phyloP scores from a whole-genome alignment of 2,113 vertebrate species.

The Centropristis striata region DNA sequence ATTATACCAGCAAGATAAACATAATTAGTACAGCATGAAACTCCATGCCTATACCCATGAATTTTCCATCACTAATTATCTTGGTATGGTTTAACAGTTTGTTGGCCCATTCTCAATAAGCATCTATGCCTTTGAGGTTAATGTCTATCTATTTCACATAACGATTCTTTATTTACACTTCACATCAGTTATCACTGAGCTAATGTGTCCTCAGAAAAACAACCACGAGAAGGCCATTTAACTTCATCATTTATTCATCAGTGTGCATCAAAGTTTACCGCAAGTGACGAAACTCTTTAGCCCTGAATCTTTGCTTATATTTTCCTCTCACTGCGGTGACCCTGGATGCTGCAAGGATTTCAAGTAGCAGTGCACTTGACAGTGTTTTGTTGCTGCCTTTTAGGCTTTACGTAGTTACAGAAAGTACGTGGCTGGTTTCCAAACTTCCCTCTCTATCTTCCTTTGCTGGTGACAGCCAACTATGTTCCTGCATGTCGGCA shows the following conservation, averaged over 20 bases:
- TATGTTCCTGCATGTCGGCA: conserved; percentile 23
- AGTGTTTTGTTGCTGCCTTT: conserved; percentile 43
- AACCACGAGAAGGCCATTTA: neutral
- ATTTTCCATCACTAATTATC: conserved; percentile 60
- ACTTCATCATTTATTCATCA: conserved; percentile 46
- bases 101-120: conserved; percentile 31
- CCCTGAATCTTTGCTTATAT: neutral
- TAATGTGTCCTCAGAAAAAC: conserved; percentile 10
- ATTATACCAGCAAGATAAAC: conserved; percentile 72
- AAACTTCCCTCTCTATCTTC: conserved; percentile 36
- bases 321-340: neutral
- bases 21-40: conserved; percentile 71
- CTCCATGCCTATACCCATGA: conserved; percentile 19
- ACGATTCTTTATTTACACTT: conserved; percentile 34
- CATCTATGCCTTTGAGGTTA: neutral
- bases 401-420: conserved; percentile 34
- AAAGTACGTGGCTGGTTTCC: conserved; percentile 40
- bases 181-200: neutral
- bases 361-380: conserved; percentile 4
- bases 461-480: conserved; percentile 43
- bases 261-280: conserved; percentile 14
- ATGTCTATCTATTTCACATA: conserved; percentile 37
- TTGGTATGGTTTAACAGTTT: conserved; percentile 55
- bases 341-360: conserved; percentile 34
- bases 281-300: conserved; percentile 17